Conservation (phyloP, 1,140 invertebrate species). For the Bilobella aurantiaca region DNA sequence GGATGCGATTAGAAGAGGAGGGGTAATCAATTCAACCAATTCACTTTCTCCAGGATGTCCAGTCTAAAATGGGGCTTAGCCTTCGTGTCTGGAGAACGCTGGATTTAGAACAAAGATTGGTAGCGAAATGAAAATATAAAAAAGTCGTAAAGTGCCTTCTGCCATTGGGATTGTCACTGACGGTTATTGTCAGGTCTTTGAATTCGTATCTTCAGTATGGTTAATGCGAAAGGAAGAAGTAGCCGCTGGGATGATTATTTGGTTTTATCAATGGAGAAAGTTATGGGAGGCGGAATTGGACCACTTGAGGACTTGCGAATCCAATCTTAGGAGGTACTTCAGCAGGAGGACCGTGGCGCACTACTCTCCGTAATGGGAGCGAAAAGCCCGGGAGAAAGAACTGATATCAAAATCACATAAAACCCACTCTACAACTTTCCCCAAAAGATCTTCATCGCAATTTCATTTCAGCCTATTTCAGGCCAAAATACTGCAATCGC, state of each 20-base stretch:
- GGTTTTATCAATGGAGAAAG: too few relatives aligned
- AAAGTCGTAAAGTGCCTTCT: not conserved
- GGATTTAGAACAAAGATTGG: not conserved
- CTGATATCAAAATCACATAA: not conserved
- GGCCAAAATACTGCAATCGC: too few relatives aligned
- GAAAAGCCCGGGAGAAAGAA: not conserved
- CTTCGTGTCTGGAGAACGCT: too few relatives aligned
- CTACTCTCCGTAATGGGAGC: too few relatives aligned
- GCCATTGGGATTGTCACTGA: constrained; percentile 2
- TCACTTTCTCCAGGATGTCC: too few relatives aligned
- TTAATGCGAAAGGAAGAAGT: not conserved
- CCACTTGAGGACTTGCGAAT: too few relatives aligned
- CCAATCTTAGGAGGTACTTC: too few relatives aligned
- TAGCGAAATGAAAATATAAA: not conserved
- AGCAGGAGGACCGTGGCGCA: too few relatives aligned
- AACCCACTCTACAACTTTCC: not conserved
- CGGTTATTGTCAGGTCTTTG: too few relatives aligned
- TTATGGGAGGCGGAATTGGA: too few relatives aligned
- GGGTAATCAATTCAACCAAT: too few relatives aligned
- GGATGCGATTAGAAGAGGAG: not conserved
- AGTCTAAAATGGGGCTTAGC: too few relatives aligned
- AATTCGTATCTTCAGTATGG: not conserved
- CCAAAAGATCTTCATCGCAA: constrained; percentile 17
- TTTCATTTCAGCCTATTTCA: constrained; percentile 23
- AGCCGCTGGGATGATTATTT: not conserved